Evolutionary conservation across 2,888 invertebrate species (phyloP), one percentile per base, ranked within the genome.

Genomic region (Ferdinandea cuprea): DNA sequence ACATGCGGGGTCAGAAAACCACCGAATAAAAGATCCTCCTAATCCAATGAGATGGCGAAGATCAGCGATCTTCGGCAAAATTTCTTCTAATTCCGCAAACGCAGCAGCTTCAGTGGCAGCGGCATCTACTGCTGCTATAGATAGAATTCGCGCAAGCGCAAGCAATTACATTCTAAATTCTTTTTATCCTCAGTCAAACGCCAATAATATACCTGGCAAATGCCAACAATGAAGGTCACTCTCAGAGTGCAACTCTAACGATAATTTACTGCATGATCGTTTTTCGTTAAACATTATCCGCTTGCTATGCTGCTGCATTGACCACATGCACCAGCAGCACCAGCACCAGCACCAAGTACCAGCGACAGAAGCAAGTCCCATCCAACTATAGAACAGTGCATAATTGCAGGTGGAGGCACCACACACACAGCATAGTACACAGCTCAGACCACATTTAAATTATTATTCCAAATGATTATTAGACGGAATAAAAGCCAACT

Each of bases 261-360:
- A 83, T 78, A 83, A 83, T 83, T 83, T 83, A 83, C 83, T 83
- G 83, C 78, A 83, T 83, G 78, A 83, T 78, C 73, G 83, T 78
- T 83, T 83, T 83, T 72, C 71, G 71, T 21, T 72, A 72, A 77
- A 81, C 77, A 71, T 77, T 77, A 77, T 61, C 50, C 66, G 69
- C 54, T 44, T 42, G 21, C 72, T 46, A 61, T 11, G 37, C 8
- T 21, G 40, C 40, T 61, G 44, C 71, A 71, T 63, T 72, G 71
- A 77, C 77, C 72, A 61, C 37, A 76, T 68, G 46, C 58, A 56
- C 19, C 58, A 58, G 25, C 40, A 15, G 8, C 46, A 42, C 69
- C 61, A 42, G 32, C 46, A 46, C 28, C 30, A 4, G 17, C 11
- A 15, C 35, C 48, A 11, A n/a, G n/a, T n/a, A n/a, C n/a, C n/a